These are phyloP conservation scores for Pterois miles DNA, from an alignment of 2,797 vertebrate species.

Conservation along the genomic window DNA sequence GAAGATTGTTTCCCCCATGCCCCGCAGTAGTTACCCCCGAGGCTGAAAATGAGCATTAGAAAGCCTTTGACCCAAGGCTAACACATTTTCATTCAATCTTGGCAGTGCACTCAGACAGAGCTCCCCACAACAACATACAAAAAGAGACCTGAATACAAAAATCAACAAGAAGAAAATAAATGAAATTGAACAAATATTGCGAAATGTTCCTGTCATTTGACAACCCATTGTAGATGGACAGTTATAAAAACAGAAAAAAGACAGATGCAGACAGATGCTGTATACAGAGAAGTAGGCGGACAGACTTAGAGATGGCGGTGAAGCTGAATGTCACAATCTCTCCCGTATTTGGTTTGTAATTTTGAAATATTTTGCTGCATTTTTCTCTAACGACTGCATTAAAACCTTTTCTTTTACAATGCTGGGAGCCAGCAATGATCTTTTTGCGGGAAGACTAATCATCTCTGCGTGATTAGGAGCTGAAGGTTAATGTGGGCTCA, in stretches of 20 bases:
- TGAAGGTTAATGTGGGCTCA: slow-evolving; percentile 81
- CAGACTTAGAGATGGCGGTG: not conserved
- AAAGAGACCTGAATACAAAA: not conserved
- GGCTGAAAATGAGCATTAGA: slow-evolving; percentile 56
- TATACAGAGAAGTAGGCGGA: not conserved
- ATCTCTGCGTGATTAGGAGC: slow-evolving; percentile 75
- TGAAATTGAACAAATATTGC: not conserved
- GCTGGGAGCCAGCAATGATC: slow-evolving; percentile 57
- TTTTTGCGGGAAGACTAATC: slow-evolving; percentile 71
- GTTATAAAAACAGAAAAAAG: not conserved
- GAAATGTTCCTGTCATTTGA: not conserved
- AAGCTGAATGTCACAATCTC: slow-evolving; percentile 6
- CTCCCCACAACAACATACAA: slow-evolving; percentile 16
- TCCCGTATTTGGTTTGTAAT: slow-evolving; percentile 20
- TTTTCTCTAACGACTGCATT: slow-evolving; percentile 48
- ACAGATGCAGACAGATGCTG: not conserved
- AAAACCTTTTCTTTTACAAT: slow-evolving; percentile 47
- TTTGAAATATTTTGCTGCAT: slow-evolving; percentile 43
- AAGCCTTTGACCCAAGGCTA: slow-evolving; percentile 53
- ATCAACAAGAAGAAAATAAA: not conserved
- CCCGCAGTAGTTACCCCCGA: slow-evolving; percentile 21
- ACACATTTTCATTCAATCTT: slow-evolving; percentile 56
- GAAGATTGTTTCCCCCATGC: slow-evolving; percentile 32
- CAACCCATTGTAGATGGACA: not conserved
- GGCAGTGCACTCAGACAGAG: slow-evolving; percentile 5